Base-by-base conservation (phyloP, 2,888 invertebrate species). In the Papilio gigon region DNA sequence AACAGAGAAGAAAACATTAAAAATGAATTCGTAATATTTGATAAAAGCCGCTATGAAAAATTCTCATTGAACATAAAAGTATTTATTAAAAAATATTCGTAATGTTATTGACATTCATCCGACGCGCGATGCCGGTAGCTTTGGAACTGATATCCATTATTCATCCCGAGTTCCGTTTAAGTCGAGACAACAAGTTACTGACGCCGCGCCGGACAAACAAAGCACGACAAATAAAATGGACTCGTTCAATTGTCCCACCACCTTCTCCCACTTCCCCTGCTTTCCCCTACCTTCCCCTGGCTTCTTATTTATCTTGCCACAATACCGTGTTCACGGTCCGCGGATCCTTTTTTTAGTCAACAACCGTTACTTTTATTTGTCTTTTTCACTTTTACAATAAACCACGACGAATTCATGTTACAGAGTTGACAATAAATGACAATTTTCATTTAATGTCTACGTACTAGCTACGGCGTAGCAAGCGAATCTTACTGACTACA, bases 101-200 rank as follows among this genome's bases (percentile, higher is more conserved):
- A 17, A 30, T 30, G 5, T n/a, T 25, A 56, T 27, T 53, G 53
- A 53, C 14, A 30, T 56, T 30, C 17, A 17, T 17, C 30, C 30
- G 12, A 25, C 47, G 4, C 27, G 53, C 17, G 9, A 30, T 56
- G 53, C 5, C 17, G 30, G 30, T 30, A 37, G 60, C 25, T 60
- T 20, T 37, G 5, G 37, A 37, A 37, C 40, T 60, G 37, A 40
- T 40, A 60, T 56, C 53, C 17, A 17, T 56, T 30, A 56, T 56
- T 56, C 30, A 56, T 22, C n/a, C 27, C 6, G 22, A 53, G 27
- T 56, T 30, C 30, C 30, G n/a, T 56, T 30, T 30, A 56, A 17
- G 47, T 17, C 30, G 53, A 56, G 30, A 56, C 53, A 47, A 47
- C 47, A 56, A 56, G 53, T 56, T 56, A 56, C 30, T 56, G 17